These are phyloP conservation scores for Pristionchus exspectatus DNA, from an alignment of 2,888 invertebrate species.

Conservation along the genomic window DNA sequence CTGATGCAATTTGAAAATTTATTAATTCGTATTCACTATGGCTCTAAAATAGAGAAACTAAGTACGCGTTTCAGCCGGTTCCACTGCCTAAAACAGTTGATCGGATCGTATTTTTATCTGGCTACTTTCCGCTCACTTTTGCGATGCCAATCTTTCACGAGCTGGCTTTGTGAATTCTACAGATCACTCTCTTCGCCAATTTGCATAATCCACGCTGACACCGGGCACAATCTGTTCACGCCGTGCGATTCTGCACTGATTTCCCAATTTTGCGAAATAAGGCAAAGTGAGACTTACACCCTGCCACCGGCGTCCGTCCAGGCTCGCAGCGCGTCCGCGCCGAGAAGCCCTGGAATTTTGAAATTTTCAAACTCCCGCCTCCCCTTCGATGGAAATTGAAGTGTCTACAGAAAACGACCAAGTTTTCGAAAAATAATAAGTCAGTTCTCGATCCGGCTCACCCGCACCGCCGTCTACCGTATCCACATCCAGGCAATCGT, in stretches of 20 bases:
- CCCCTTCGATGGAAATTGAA: neutral
- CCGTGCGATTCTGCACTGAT: neutral
- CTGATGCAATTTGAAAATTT: neutral
- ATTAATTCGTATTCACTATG: neutral
- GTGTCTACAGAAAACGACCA: neutral
- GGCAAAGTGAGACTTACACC: slow-evolving; percentile 23
- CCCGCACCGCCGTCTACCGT: slow-evolving; percentile 25
- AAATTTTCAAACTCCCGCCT: slow-evolving; percentile 10
- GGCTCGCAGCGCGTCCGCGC: neutral
- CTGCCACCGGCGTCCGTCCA: slow-evolving; percentile 43
- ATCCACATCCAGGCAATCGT: slow-evolving; percentile 37
- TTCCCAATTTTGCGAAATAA: neutral
- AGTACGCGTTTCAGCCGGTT: neutral
- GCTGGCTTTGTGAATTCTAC: slow-evolving; percentile 19
- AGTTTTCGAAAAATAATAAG: neutral
- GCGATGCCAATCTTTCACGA: neutral
- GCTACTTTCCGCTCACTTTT: neutral
- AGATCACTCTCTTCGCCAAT: slow-evolving; percentile 20
- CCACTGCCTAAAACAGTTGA: neutral
- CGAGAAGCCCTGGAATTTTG: slow-evolving; percentile 13
- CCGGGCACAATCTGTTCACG: slow-evolving; percentile 1
- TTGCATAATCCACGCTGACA: slow-evolving; percentile 37
- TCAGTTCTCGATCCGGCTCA: slow-evolving; percentile 5
- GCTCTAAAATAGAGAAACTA: no score
- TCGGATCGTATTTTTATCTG: slow-evolving; percentile 15